Evolutionary conservation across 2,113 vertebrate genomes (phyloP).

Genomic region (Myodes glareolus): DNA sequence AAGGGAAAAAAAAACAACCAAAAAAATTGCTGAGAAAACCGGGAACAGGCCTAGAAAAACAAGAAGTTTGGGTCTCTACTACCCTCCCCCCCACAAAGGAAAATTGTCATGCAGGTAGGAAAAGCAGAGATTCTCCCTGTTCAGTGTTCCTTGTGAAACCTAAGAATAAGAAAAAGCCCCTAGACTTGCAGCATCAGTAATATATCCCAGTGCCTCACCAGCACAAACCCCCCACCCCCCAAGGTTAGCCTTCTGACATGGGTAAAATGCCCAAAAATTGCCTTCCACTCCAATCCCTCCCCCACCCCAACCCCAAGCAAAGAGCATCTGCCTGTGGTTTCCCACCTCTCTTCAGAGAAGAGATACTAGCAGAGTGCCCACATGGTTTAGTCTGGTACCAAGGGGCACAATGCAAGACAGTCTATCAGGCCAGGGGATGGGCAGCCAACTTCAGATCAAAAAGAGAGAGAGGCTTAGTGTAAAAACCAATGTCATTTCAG

Average conservation of each 20-base stretch:
- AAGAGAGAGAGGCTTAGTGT: conserved; percentile 89
- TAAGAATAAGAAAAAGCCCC: conserved; percentile 82
- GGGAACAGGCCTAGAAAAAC: conserved; percentile 68
- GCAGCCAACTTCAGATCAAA: conserved; percentile 87
- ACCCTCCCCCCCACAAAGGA: conserved; percentile 79
- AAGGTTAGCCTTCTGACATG: conserved; percentile 49
- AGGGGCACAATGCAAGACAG: conserved; percentile 83
- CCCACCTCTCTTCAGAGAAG: conserved; percentile 81
- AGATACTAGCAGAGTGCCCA: conserved; percentile 82
- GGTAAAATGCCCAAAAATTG: conserved; percentile 70
- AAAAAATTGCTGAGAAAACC: conserved; percentile 68
- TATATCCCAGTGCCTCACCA: conserved; percentile 67
- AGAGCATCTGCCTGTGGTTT: conserved; percentile 81
- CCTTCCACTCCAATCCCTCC: conserved; percentile 53
- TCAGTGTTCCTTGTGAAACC: conserved; percentile 79
- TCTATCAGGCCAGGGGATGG: conserved; percentile 85
- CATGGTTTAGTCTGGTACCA: conserved; percentile 84
- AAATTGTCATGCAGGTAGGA: conserved; percentile 85
- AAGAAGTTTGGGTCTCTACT: conserved; percentile 76
- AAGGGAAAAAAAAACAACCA: conserved; percentile 62
- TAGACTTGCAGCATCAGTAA: conserved; percentile 81
- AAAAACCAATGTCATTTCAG: conserved; percentile 94
- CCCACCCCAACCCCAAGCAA: conserved; percentile 64
- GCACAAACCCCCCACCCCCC: conserved; percentile 7
- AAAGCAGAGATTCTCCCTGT: conserved; percentile 80